Evolutionary conservation across 1,140 invertebrate genomes (phyloP).

Genomic region (Drosophila novamexicana): DNA sequence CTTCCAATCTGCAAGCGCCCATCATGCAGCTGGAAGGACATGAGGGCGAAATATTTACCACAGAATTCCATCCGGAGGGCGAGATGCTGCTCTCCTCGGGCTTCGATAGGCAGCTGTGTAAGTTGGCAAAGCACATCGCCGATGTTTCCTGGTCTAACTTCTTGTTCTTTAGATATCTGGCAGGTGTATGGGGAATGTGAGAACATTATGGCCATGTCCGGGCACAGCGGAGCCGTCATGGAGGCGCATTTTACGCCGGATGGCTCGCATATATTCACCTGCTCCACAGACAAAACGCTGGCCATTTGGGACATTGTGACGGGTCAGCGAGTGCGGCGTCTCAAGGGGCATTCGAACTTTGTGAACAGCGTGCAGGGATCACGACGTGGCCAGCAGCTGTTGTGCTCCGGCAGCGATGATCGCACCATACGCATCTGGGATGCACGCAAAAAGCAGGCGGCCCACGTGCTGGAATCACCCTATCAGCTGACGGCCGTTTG

Average conservation of each 20-base stretch:
- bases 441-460: slow-evolving; percentile 91
- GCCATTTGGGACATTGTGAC: slow-evolving; percentile 97
- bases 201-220: slow-evolving; percentile 95
- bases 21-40: slow-evolving; percentile 99
- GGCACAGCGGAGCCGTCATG: slow-evolving; percentile 98
- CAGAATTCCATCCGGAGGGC: slow-evolving; percentile 98
- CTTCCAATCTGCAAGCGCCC: slow-evolving; percentile 95
- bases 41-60: slow-evolving; percentile 97
- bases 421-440: slow-evolving; percentile 97
- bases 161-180: slow-evolving; percentile 92
- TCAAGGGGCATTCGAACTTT: slow-evolving; percentile 96
- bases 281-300: slow-evolving; percentile 97
- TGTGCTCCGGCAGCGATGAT: slow-evolving; percentile 98
- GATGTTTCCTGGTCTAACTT: not conserved
- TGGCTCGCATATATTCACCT: slow-evolving; percentile 94
- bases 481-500: slow-evolving; percentile 96
- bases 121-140: slow-evolving; percentile 83
- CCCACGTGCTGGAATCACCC: slow-evolving; percentile 91
- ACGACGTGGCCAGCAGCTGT: slow-evolving; percentile 93
- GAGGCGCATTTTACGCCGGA: slow-evolving; percentile 98
- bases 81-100: slow-evolving; percentile 96
- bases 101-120: slow-evolving; percentile 98
- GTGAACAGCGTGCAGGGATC: slow-evolving; percentile 94
- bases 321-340: slow-evolving; percentile 94
- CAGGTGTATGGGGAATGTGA: slow-evolving; percentile 99